phyloP scores from a whole-genome alignment of 1,140 invertebrate genomes.

The Babylonia areolata region DNA sequence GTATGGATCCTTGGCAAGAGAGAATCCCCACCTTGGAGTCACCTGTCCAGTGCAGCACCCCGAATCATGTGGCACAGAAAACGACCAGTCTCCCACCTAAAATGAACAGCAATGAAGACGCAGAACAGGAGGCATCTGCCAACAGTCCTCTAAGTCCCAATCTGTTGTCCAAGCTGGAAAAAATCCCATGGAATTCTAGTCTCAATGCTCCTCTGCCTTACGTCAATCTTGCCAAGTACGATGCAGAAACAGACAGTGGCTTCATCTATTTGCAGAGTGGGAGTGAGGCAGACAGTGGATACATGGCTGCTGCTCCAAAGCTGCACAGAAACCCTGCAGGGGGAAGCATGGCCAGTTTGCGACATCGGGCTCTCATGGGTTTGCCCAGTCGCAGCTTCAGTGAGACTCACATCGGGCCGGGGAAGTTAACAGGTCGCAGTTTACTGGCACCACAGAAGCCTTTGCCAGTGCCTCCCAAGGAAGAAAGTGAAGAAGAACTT shows the following conservation, averaged over 20 bases:
- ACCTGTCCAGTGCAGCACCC: not conserved
- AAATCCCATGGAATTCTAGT: conserved; percentile 63
- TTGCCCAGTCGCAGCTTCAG: conserved; percentile 30
- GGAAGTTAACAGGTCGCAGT: not conserved
- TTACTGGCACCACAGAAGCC: conserved; percentile 12
- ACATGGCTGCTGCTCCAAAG: not conserved
- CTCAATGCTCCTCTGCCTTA: conserved; percentile 68
- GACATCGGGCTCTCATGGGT: not conserved
- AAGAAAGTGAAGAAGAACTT: conserved; percentile 7
- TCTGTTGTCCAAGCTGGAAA: conserved; percentile 63
- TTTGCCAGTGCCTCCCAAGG: conserved; percentile 18
- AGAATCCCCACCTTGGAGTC: conserved; percentile 16
- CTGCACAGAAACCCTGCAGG: conserved; percentile 23
- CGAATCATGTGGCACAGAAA: conserved; percentile 40
- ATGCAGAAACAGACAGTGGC: conserved; percentile 60
- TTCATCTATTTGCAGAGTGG: conserved; percentile 60
- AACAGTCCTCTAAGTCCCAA: conserved; percentile 57
- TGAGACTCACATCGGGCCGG: conserved; percentile 33
- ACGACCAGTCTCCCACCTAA: conserved; percentile 43
- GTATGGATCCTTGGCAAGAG: conserved; percentile 23
- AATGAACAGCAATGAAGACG: conserved; percentile 5
- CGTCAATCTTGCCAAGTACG: conserved; percentile 70
- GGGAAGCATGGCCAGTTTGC: conserved; percentile 25
- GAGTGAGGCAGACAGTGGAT: conserved; percentile 37
- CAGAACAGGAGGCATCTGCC: not conserved